A percentile compares a stretch with the other conserved stretches of the same genome.
Evolutionary conservation across 2,888 invertebrate species (phyloP).

Genomic region (Caenorhabditis sp.): DNA sequence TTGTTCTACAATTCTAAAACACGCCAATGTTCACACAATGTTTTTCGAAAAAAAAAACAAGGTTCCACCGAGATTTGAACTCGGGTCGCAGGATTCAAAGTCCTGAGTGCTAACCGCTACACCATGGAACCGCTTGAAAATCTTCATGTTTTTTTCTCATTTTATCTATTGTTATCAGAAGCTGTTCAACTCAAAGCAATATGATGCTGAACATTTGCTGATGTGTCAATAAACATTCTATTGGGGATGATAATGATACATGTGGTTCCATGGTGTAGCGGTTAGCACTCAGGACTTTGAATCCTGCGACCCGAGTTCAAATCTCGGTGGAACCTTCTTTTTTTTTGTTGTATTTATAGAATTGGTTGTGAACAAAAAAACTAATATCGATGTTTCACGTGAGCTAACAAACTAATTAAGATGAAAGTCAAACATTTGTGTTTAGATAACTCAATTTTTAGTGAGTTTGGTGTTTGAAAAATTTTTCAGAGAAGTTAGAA

Average conservation of each 20-base stretch:
- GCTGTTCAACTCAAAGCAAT: not conserved
- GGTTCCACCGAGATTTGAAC: conserved; percentile 61
- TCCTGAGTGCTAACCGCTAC: conserved; percentile 60
- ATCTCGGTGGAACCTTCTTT: conserved; percentile 51
- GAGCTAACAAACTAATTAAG: too few relatives aligned
- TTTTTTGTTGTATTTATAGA: conserved; percentile 34
- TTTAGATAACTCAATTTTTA: not conserved
- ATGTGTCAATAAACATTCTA: not conserved
- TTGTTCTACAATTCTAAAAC: too few relatives aligned
- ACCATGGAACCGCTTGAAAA: conserved; percentile 38
- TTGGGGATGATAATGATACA: not conserved
- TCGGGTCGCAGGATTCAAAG: conserved; percentile 59
- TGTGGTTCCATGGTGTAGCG: conserved; percentile 47
- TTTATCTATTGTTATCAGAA: not conserved
- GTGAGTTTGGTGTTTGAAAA: too few relatives aligned
- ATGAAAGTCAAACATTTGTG: not conserved
- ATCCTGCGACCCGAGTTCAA: conserved; percentile 51
- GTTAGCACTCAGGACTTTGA: conserved; percentile 53
- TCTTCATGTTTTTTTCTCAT: not conserved
- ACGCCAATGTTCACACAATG: not conserved
- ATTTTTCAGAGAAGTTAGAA: not conserved
- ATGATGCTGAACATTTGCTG: not conserved
- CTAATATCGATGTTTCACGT: too few relatives aligned
- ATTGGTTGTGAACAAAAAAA: too few relatives aligned
- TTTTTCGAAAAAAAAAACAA: conserved; percentile 4